Conservation (phyloP, 2,888 invertebrate species). For the Yponomeuta cagnagella region DNA sequence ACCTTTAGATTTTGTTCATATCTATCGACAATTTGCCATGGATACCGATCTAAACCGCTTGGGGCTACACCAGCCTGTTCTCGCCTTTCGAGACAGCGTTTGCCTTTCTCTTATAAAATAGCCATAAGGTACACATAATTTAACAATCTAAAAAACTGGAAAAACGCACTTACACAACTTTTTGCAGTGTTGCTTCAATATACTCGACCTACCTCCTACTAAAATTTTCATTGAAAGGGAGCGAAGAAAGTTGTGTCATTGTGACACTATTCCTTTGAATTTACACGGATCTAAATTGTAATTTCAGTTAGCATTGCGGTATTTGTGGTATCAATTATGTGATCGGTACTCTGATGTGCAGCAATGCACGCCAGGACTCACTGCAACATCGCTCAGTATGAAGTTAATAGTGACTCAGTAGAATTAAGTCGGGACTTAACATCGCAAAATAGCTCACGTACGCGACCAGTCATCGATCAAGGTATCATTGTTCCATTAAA, state of each 20-base stretch:
- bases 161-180: background rate
- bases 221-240: background rate
- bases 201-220: no score
- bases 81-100: slow-evolving; percentile 44
- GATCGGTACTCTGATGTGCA: background rate
- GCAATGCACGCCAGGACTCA: background rate
- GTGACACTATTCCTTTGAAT: background rate
- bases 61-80: slow-evolving; percentile 31
- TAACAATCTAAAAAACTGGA: background rate
- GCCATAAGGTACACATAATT: slow-evolving; percentile 10
- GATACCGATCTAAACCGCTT: slow-evolving; percentile 52
- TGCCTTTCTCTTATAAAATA: slow-evolving; percentile 28
- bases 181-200: background rate
- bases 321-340: background rate
- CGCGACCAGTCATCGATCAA: slow-evolving; percentile 33
- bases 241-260: background rate
- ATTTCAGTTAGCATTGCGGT: background rate
- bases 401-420: slow-evolving; percentile 3
- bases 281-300: background rate
- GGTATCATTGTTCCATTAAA: slow-evolving; percentile 44
- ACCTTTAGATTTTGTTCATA: slow-evolving; percentile 23
- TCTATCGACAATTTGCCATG: slow-evolving; percentile 31
- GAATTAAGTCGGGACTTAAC: slow-evolving; percentile 7
- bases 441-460: slow-evolving; percentile 30
- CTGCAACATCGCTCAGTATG: background rate